These are phyloP conservation scores for Trematocara macrostoma DNA, from an alignment of 2,113 vertebrate genomes.

Conservation along the genomic window DNA sequence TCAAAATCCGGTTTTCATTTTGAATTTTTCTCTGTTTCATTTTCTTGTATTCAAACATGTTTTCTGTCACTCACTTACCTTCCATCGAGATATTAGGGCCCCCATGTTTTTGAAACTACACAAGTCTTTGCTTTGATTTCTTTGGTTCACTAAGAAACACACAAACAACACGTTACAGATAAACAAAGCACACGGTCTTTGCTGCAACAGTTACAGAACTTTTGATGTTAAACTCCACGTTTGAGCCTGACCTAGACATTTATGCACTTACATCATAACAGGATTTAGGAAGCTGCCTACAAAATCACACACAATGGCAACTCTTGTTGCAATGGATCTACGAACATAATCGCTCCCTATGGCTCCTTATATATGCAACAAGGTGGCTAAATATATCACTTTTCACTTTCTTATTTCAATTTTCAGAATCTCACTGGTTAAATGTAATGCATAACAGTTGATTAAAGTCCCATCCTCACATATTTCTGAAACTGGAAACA, in stretches of 20 bases:
- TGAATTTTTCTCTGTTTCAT: background rate
- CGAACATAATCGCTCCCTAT: background rate
- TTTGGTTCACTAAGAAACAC: constrained; percentile 18
- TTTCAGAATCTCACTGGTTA: background rate
- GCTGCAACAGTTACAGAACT: background rate
- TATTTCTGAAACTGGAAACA: background rate
- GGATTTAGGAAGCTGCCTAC: background rate
- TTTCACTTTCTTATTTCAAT: background rate
- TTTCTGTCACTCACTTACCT: constrained; percentile 69
- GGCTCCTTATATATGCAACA: background rate
- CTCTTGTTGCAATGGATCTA: background rate
- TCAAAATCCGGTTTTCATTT: background rate
- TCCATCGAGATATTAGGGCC: constrained; percentile 84
- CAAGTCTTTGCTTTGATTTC: background rate
- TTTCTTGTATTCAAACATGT: background rate
- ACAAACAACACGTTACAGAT: background rate
- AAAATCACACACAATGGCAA: background rate
- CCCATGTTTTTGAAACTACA: constrained; percentile 73
- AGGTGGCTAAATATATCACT: background rate
- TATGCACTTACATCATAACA: background rate
- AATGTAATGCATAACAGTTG: background rate
- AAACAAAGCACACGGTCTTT: background rate
- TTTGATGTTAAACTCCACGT: background rate
- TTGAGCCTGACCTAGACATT: background rate
- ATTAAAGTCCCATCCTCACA: background rate